Percentiles rank a stretch among this genome's conserved stretches.
These are phyloP conservation scores for Buphagus erythrorhynchus DNA, from an alignment of 2,797 vertebrate genomes.

Conservation along the genomic window DNA sequence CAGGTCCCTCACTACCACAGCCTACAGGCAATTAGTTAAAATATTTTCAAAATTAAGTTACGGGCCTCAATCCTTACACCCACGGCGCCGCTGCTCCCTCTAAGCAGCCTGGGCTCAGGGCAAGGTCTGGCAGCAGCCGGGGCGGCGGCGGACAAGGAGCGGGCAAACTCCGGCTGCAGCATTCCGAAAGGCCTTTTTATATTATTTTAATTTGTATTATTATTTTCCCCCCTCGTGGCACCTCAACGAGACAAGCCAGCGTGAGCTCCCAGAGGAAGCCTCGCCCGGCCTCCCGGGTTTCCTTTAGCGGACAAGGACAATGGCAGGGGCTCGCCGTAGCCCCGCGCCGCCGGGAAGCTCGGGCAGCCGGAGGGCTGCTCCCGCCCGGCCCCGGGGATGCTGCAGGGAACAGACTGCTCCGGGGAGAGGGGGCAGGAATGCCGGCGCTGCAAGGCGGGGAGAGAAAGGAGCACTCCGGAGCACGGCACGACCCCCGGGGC, in stretches of 20 bases:
- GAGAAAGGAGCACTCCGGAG: no score
- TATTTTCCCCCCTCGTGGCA: not conserved
- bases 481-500: no score
- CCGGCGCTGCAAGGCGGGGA: not conserved
- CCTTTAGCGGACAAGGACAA: not conserved
- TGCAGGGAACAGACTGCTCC: not conserved
- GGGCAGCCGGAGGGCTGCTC: accelerated
- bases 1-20: not conserved
- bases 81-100: not conserved
- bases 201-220: accelerated
- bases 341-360: not conserved
- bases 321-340: not conserved
- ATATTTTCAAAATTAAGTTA: not conserved
- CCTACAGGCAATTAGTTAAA: not conserved
- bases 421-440: accelerated
- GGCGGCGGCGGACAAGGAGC: accelerated
- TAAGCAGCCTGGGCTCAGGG: not conserved
- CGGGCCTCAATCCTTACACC: not conserved
- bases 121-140: not conserved
- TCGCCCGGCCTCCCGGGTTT: not conserved
- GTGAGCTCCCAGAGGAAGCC: not conserved
- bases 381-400: not conserved
- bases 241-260: not conserved
- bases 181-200: not conserved
- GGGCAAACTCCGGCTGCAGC: not conserved